These are phyloP conservation scores for Todiramphus saurophagus DNA, from an alignment of 2,113 vertebrate species.

Conservation along the genomic window DNA sequence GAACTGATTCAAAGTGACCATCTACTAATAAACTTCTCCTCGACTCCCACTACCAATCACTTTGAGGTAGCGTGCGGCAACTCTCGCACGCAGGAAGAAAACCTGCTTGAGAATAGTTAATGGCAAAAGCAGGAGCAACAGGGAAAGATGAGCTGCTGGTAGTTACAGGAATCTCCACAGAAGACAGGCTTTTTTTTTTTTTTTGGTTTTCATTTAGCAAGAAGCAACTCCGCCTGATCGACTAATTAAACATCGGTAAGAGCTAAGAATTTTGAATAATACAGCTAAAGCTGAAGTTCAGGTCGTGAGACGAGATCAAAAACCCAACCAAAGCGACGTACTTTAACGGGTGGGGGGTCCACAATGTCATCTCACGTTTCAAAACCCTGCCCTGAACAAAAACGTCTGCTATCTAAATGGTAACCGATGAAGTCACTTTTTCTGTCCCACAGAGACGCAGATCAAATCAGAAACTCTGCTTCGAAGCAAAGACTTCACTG, in stretches of 20 bases:
- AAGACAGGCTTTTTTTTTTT: background rate
- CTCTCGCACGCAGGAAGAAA: background rate
- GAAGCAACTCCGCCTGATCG: background rate
- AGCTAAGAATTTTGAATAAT: background rate
- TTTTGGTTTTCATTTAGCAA: background rate
- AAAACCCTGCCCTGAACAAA: background rate
- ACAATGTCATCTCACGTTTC: background rate
- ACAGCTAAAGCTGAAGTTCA: background rate
- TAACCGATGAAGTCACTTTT: background rate
- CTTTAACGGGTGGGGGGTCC: background rate
- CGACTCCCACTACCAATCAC: background rate
- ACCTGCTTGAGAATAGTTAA: background rate
- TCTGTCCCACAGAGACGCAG: background rate
- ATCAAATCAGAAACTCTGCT: background rate
- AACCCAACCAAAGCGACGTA: background rate
- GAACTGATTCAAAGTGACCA: conserved; percentile 55
- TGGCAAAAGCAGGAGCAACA: background rate
- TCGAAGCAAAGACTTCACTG: background rate
- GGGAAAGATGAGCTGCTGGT: background rate
- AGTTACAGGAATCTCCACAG: background rate
- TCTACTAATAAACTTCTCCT: conserved; percentile 28
- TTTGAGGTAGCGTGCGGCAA: background rate
- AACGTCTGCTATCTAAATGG: background rate
- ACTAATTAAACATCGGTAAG: background rate
- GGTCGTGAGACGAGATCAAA: background rate